A percentile compares a stretch with the other conserved stretches of the same genome.
phyloP scores from a whole-genome alignment of 2,113 vertebrate species.

The Leucopternis melanops region DNA sequence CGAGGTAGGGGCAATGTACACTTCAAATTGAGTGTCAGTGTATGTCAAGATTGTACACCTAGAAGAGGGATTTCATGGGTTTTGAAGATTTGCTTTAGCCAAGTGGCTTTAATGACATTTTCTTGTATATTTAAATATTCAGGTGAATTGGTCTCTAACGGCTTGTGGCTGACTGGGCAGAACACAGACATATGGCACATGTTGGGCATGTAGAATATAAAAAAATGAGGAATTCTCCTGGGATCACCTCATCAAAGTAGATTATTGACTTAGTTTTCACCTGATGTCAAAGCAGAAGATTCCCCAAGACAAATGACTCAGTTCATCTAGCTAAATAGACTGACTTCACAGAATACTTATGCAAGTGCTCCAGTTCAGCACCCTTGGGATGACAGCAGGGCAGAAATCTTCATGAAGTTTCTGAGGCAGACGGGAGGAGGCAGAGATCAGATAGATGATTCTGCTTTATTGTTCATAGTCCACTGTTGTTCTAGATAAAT shows the following conservation, averaged over 20 bases:
- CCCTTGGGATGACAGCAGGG: background rate
- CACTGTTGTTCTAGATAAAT: background rate
- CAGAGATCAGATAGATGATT: background rate
- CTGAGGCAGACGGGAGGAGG: background rate
- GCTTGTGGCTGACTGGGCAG: background rate
- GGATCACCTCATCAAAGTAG: background rate
- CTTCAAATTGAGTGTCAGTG: background rate
- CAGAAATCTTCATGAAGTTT: background rate
- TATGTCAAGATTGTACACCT: background rate
- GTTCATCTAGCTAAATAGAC: background rate
- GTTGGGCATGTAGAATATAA: background rate
- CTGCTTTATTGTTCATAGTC: background rate
- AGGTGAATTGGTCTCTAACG: background rate
- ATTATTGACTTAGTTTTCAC: background rate
- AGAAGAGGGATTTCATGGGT: background rate
- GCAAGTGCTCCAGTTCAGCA: background rate
- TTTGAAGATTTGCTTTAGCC: background rate
- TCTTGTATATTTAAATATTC: background rate
- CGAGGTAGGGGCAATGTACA: accelerated
- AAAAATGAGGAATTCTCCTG: background rate
- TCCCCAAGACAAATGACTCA: background rate
- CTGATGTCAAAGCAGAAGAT: background rate
- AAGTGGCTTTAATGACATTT: background rate
- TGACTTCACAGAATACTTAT: background rate
- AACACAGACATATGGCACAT: background rate